Base-by-base conservation (phyloP, 2,113 vertebrate species). In the Trematocara nigrifrons region DNA sequence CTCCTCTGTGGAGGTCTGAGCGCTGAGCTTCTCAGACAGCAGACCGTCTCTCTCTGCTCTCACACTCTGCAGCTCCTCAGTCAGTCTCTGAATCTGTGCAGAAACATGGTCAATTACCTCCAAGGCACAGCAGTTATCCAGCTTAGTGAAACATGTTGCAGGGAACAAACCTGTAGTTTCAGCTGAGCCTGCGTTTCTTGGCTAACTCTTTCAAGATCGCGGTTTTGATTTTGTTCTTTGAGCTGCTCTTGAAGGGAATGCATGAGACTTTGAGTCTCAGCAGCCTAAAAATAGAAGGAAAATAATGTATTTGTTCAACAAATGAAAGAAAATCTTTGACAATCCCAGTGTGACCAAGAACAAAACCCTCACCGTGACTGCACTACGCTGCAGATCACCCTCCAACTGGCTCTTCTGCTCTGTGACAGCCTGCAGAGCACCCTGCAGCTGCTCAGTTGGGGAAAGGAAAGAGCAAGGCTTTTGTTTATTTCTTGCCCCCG, bases 341-440 rank as follows among this genome's bases (percentile, higher is more conserved):
- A 40, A 6, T 10, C 61, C 18, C 33, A 66, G 33, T 66, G 33
- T 20, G 33, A 20, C 61, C 18, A 66, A 40, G 10, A 66, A 66
- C 33, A 40, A 40, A 38, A 31, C 33, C n/a, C n/a, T 89, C 79
- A 90, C 92, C 85, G 6, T 80, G 6, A 89, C 57, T 18, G 13
- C 12, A 0, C 20, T 76, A 10, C 3, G 56, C 38, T 86, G 82
- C 64, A 93, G 88, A 12, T 90, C 84, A 6, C 3, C 64, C 71
- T 89, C 85, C 78, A 90, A 2, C 49, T 61, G 78, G 16, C 29
- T 87, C 82, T 80, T 87, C 79, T 90, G 61, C 64, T 87, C 88
- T 6, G 20, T 47, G 29, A 82, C 22, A 1, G 56, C 10, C 54
- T 87, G 88, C 3, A 93, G 51, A 52, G 35, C 9, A 2, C 16